Evolutionary conservation across 2,888 invertebrate species (phyloP).

Genomic region (Bellardia bayeri): DNA sequence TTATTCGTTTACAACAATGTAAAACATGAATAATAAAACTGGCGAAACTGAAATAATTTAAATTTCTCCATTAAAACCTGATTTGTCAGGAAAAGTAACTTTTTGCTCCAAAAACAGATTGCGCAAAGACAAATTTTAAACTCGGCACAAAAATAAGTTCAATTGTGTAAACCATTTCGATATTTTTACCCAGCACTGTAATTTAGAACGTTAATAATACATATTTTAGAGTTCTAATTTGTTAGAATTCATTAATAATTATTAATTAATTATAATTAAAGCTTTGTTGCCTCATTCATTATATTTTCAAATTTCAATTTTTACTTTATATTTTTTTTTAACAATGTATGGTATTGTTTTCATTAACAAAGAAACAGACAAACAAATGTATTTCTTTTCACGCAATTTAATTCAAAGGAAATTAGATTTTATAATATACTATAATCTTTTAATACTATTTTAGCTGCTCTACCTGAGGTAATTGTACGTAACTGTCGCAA

Average conservation of each 20-base stretch:
- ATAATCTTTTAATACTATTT: slow-evolving; percentile 23
- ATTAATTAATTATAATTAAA: no score
- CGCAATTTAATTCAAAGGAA: neutral
- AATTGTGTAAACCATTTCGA: no score
- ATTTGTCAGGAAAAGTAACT: no score
- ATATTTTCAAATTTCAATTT: neutral
- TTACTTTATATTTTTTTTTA: neutral
- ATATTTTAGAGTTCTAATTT: neutral
- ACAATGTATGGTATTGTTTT: neutral
- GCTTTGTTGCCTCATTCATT: slow-evolving; percentile 15
- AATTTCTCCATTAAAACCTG: no score
- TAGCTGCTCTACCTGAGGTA: slow-evolving; percentile 85
- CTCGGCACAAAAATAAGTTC: no score
- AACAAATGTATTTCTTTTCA: no score
- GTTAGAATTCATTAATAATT: slow-evolving; percentile 14
- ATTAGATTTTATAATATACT: neutral
- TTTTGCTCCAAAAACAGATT: no score
- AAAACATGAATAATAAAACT: no score
- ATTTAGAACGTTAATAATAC: neutral
- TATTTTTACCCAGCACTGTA: no score
- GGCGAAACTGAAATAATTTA: no score
- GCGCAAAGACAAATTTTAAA: no score
- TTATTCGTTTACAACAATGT: no score
- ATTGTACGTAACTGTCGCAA: slow-evolving; percentile 85
- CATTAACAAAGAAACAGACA: neutral